Percentiles rank a stretch among this genome's conserved stretches.
Evolutionary conservation across 1,140 invertebrate genomes (phyloP).

Genomic region (Diploscapter pachys): DNA sequence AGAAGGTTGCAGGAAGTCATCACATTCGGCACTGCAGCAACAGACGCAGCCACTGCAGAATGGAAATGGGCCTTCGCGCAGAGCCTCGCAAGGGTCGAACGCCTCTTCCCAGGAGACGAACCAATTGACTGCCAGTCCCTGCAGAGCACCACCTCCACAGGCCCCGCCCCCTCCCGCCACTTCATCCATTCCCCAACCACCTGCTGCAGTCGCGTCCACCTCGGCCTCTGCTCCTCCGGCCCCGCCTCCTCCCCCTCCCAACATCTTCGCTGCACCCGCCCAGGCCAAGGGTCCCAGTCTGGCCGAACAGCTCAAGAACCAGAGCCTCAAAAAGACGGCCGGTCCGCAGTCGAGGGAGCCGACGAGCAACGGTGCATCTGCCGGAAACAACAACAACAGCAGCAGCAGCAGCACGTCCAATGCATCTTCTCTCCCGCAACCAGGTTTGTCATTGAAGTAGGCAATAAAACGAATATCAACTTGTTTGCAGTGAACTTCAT

Average conservation of each 20-base stretch:
- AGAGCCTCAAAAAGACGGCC: neutral
- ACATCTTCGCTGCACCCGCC: neutral
- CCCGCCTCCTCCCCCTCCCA: constrained; percentile 13
- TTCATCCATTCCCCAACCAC: neutral
- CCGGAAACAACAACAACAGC: neutral
- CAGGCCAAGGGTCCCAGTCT: neutral
- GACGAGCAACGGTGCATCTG: neutral
- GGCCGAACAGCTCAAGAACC: neutral
- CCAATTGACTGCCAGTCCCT: neutral
- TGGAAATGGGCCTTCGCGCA: neutral
- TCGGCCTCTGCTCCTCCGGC: constrained; percentile 4
- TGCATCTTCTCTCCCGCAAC: neutral
- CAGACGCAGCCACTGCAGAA: constrained; percentile 9
- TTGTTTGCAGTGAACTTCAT: constrained; percentile 1
- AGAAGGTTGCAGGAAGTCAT: constrained; percentile 9
- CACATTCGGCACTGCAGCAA: constrained; percentile 1
- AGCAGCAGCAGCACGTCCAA: neutral
- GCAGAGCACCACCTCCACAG: neutral
- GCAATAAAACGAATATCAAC: neutral
- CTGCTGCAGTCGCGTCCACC: neutral
- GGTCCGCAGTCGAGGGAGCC: neutral
- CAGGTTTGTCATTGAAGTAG: neutral
- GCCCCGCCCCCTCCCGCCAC: neutral
- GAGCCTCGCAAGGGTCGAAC: constrained; percentile 14
- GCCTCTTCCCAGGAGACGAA: constrained; percentile 3